phyloP scores from a whole-genome alignment of 1,140 invertebrate species.

The Psilanteris sp. region DNA sequence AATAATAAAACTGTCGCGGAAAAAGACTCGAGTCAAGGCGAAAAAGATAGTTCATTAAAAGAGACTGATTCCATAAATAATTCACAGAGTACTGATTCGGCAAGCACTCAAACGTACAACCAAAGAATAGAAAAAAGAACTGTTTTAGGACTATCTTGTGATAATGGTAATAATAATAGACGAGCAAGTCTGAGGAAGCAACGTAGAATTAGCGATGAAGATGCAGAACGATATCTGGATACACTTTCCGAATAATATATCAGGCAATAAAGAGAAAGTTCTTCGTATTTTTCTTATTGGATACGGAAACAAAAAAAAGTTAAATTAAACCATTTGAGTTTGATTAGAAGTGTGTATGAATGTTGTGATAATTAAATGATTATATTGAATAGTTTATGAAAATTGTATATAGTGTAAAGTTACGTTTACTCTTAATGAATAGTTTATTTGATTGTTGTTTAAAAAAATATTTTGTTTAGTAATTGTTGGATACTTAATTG shows the following conservation, averaged over 20 bases:
- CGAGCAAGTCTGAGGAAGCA: conserved; percentile 32
- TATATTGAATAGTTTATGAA: no score
- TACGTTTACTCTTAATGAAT: no score
- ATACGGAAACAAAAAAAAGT: no score
- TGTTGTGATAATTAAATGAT: no score
- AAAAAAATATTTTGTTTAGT: no score
- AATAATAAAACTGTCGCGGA: neutral
- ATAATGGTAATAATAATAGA: conserved; percentile 22
- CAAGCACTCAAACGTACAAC: neutral
- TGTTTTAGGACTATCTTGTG: conserved; percentile 5
- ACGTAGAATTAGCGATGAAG: conserved; percentile 29
- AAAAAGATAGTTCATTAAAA: conserved; percentile 5
- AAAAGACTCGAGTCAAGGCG: neutral
- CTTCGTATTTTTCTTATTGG: no score
- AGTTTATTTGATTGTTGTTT: no score
- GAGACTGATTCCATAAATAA: conserved; percentile 20
- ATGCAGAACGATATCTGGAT: conserved; percentile 29
- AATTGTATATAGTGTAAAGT: no score
- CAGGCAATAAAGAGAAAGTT: neutral
- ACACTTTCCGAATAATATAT: conserved; percentile 4
- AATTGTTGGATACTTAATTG: no score
- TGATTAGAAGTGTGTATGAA: no score
- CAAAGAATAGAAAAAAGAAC: conserved; percentile 16
- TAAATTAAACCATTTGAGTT: no score
- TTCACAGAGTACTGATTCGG: neutral